Conservation (phyloP, 1,140 invertebrate genomes). For the Phymastichus coffea region DNA sequence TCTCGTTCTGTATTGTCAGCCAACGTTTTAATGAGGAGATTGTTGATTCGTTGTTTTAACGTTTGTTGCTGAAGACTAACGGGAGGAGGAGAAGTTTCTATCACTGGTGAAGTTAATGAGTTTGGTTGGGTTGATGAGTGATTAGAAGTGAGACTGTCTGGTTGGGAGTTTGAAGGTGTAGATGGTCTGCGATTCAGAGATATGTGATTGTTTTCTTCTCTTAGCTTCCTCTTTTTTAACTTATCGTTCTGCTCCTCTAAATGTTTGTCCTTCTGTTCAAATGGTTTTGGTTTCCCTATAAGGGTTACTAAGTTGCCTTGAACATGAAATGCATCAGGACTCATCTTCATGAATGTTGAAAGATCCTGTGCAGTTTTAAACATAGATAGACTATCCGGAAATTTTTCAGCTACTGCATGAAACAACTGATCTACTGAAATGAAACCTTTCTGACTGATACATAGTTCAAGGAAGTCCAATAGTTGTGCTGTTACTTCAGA, state of each 20-base stretch:
- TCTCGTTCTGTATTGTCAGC: conserved; percentile 88
- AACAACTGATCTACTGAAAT: conserved; percentile 84
- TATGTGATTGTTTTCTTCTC: conserved; percentile 5
- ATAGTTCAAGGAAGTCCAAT: conserved; percentile 75
- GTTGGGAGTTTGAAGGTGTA: conserved; percentile 27
- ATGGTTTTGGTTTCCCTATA: conserved; percentile 65
- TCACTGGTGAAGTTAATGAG: conserved; percentile 29
- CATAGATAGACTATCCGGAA: conserved; percentile 76
- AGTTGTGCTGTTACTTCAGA: conserved; percentile 74
- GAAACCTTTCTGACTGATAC: conserved; percentile 76
- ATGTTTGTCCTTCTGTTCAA: background rate
- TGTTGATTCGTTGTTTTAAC: conserved; percentile 84
- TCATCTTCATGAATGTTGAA: conserved; percentile 84
- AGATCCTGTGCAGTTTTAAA: conserved; percentile 86
- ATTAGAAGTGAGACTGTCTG: conserved; percentile 36
- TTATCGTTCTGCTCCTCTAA: background rate
- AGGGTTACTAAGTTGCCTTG: conserved; percentile 86
- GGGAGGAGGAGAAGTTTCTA: conserved; percentile 43
- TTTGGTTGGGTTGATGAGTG: conserved; percentile 37
- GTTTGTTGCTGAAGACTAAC: conserved; percentile 63
- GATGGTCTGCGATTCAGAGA: conserved; percentile 40
- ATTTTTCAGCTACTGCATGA: conserved; percentile 73
- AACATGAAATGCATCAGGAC: conserved; percentile 86
- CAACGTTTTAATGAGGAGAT: conserved; percentile 81
- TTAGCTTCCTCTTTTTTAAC: conserved; percentile 10